Evolutionary conservation across 2,797 vertebrate genomes (phyloP).

Genomic region (Danio choprae): DNA sequence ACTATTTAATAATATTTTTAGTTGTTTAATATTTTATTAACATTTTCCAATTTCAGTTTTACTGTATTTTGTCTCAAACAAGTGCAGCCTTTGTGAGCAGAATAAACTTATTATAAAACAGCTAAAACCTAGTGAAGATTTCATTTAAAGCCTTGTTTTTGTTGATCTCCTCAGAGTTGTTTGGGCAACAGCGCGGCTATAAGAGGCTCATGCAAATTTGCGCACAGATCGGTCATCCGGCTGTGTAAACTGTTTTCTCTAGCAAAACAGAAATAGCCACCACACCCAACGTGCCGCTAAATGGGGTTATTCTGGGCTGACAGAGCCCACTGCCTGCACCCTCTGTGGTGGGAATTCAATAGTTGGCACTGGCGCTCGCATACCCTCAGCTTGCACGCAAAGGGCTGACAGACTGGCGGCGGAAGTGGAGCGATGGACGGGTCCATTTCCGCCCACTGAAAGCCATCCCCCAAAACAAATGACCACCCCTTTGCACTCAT

Average conservation of each 20-base stretch:
- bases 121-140: slow-evolving; percentile 14
- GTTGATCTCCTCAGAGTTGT: slow-evolving; percentile 54
- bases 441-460: slow-evolving; percentile 38
- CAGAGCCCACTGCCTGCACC: slow-evolving; percentile 73
- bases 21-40: too few relatives aligned
- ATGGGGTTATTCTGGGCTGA: slow-evolving; percentile 85
- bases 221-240: slow-evolving; percentile 3
- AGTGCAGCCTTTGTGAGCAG: too few relatives aligned
- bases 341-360: slow-evolving; percentile 78
- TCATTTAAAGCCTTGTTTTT: slow-evolving; percentile 44
- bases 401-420: slow-evolving; percentile 1
- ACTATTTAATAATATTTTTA: too few relatives aligned
- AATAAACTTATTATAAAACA: too few relatives aligned
- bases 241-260: slow-evolving; percentile 36
- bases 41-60: too few relatives aligned
- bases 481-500: background rate
- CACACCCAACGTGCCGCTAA: slow-evolving; percentile 82
- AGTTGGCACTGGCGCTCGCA: slow-evolving; percentile 57
- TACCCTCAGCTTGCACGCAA: slow-evolving; percentile 19
- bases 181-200: slow-evolving; percentile 50
- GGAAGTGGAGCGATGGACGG: slow-evolving; percentile 36
- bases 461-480: slow-evolving; percentile 46
- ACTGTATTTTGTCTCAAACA: too few relatives aligned
- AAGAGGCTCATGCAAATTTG: slow-evolving; percentile 53
- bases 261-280: slow-evolving; percentile 72